Base-by-base conservation (phyloP, 2,113 vertebrate species). In the Oryzias woworae region DNA sequence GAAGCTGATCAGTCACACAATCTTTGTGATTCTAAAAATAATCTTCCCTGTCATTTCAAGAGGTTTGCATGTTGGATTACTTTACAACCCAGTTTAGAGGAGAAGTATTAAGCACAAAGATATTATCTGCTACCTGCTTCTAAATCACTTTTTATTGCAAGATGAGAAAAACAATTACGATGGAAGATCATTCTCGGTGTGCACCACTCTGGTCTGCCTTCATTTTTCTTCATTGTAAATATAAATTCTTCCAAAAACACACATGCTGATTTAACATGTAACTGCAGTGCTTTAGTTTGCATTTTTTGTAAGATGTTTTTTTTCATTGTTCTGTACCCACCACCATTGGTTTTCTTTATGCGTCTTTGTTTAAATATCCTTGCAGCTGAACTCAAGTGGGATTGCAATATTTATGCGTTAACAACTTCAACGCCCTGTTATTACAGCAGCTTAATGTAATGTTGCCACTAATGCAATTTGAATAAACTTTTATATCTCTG, bases 401-500 rank as follows among this genome's bases (percentile, higher is more conserved):
- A 66, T 84, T 73, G 77, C 80, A 75, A 86, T 87, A 82, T 81
- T 75, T 78, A 63, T 83, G 73, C 78, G 82, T 78, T 83, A 78
- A 77, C 78, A 74, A 76, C 72, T 83, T 74, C 82, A 75, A 82
- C 80, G 79, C 81, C 84, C 86, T 89, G 88, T 87, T 88, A 88
- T 85, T 86, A 84, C 84, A 75, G 71, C 71, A 71, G 59, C 80
- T 71, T 89, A 88, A 90, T 88, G 85, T 84, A 83, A 87, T 84
- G 87, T 81, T 82, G 76, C 85, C 71, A 69, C 77, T 71, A 86
- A 89, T 77, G 77, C 82, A 86, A 81, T 91, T 88, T 91, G 81
- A 83, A 87, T 89, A 88, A 87, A 82, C 78, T 85, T 88, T 70
- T 77, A 74, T 80, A 86, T 84, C 78, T 16, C 73, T 79, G 77